Conservation (phyloP, 2,797 vertebrate genomes). For the Mus caroli region DNA sequence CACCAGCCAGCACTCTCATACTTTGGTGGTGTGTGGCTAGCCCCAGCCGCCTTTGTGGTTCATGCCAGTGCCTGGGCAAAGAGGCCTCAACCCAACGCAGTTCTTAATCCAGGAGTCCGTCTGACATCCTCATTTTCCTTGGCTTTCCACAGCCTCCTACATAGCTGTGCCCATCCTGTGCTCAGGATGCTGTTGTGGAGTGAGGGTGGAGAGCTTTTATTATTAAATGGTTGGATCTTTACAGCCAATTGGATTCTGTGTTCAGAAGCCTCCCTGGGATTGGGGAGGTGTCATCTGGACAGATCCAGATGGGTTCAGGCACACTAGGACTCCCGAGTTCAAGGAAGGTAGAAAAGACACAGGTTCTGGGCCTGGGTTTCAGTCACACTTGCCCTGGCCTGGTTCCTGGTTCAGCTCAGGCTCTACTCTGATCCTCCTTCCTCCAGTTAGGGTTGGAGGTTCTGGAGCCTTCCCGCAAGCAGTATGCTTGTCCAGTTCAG, state of each 20-base stretch:
- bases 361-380: not conserved
- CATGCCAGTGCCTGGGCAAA: not conserved
- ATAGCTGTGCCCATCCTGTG: not conserved
- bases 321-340: not conserved
- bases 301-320: not conserved
- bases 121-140: not conserved
- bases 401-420: not conserved
- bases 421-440: not conserved
- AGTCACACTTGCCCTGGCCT: not conserved
- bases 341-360: not conserved
- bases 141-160: not conserved
- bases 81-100: not conserved
- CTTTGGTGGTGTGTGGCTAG: not conserved
- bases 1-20: not conserved
- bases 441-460: not conserved
- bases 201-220: not conserved
- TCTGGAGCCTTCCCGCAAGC: not conserved
- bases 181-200: not conserved
- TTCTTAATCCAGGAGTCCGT: not conserved
- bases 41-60: not conserved
- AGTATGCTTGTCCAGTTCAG: not conserved
- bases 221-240: conserved; percentile 74
- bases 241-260: conserved; percentile 49
- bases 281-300: not conserved
- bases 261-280: not conserved